phyloP scores from a whole-genome alignment of 2,888 invertebrate genomes.

The Choristoneura rosaceana region DNA sequence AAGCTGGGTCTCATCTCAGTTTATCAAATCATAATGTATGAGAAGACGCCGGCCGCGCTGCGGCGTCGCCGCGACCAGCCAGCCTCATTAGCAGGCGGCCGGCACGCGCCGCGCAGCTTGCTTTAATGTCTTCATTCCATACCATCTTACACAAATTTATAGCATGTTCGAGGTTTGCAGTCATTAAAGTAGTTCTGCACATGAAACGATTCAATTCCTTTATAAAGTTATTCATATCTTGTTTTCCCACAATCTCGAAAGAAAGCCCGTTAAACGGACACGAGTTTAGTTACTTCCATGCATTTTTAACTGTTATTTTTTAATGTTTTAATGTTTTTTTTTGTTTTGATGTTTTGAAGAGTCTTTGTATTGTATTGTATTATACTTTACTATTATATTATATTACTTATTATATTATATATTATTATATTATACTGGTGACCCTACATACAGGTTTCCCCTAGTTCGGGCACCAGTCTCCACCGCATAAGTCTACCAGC shows the following conservation, averaged over 20 bases:
- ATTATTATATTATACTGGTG: no score
- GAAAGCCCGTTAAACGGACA: neutral
- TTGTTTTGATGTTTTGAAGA: no score
- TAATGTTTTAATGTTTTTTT: no score
- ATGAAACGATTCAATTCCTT: constrained; percentile 1
- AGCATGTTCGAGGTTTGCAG: constrained; percentile 43
- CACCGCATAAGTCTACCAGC: no score
- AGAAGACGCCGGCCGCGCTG: constrained; percentile 2
- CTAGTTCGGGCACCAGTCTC: no score
- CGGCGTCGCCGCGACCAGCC: constrained; percentile 26
- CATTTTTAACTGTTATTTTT: no score
- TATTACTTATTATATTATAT: no score
- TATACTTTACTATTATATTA: no score
- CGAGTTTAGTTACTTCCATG: neutral
- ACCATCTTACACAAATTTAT: constrained; percentile 57
- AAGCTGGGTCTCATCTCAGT: neutral
- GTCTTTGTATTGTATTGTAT: no score
- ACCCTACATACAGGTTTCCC: no score
- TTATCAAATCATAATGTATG: constrained; percentile 8
- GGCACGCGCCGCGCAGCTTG: constrained; percentile 55
- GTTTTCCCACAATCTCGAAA: neutral
- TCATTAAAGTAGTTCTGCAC: constrained; percentile 30
- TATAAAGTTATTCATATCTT: neutral
- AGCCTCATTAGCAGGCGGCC: constrained; percentile 55
- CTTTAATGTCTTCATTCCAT: constrained; percentile 56